phyloP scores from a whole-genome alignment of 2,888 invertebrate genomes.

The Cecidostiba fungosa region DNA sequence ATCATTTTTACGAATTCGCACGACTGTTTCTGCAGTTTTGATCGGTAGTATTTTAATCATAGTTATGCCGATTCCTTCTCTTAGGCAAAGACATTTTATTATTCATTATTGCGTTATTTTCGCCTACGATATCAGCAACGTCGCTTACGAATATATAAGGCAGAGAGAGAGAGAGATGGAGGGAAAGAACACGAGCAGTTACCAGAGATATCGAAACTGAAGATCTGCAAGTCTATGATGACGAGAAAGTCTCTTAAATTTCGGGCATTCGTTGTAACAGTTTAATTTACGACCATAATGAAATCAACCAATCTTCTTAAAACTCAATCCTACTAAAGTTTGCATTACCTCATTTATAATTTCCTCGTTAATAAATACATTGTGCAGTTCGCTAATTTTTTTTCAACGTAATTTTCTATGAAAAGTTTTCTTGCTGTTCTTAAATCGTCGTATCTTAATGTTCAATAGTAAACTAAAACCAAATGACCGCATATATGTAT shows the following conservation, averaged over 20 bases:
- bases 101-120: slow-evolving; percentile 38
- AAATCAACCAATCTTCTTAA: slow-evolving; percentile 49
- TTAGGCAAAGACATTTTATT: slow-evolving; percentile 17
- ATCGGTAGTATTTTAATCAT: slow-evolving; percentile 42
- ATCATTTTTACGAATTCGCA: slow-evolving; percentile 41
- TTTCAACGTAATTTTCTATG: slow-evolving; percentile 34
- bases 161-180: slow-evolving; percentile 54
- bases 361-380: slow-evolving; percentile 36
- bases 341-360: slow-evolving; percentile 51
- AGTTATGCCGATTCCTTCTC: slow-evolving; percentile 18
- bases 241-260: slow-evolving; percentile 52
- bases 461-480: slow-evolving; percentile 42
- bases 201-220: slow-evolving; percentile 55
- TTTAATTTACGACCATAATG: slow-evolving; percentile 45
- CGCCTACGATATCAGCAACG: slow-evolving; percentile 42
- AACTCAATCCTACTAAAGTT: slow-evolving; percentile 51
- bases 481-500: slow-evolving; percentile 46
- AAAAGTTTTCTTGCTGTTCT: slow-evolving; percentile 32
- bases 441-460: slow-evolving; percentile 43
- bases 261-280: slow-evolving; percentile 54
- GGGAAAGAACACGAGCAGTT: slow-evolving; percentile 51
- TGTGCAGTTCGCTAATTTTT: slow-evolving; percentile 40
- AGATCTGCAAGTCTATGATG: slow-evolving; percentile 41
- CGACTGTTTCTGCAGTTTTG: slow-evolving; percentile 44
- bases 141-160: slow-evolving; percentile 39